Evolutionary conservation across 2,113 vertebrate species (phyloP), one percentile per base, ranked within the genome.

Genomic region (Brachyistius frenatus): DNA sequence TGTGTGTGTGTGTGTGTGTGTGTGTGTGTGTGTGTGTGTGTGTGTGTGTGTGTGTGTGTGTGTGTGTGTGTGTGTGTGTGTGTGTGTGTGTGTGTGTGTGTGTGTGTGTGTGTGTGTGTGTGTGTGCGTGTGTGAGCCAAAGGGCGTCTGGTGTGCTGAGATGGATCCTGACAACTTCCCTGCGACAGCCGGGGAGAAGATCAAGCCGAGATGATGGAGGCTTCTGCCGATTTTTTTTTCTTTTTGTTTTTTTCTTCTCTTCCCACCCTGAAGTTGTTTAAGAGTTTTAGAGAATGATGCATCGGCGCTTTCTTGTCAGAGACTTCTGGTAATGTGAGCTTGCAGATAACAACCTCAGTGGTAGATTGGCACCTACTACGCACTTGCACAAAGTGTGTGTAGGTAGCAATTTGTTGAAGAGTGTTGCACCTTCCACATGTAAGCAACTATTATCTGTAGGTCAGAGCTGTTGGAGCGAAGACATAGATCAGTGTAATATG

Each of bases 201-300:
- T 88, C 77, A 85, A 82, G 61, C 75, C 13, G 63, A 66, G 76
- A 49, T 73, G 84, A 71, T 53, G 67, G 79, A 77, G 76, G 62
- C 68, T 83, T 70, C 57, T 47, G 32, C 70, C 56, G 36, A 44
- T 58, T 41, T 62, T 49, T 79, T 75, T 73, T 10, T 70, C 64
- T 66, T 52, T 67, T 86, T 60, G 41, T 44, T 58, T 41, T 62
- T 49, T 79, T 75, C 76, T 10, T 70, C 64, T 66, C 55, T 67
- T 86, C 67, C 70, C 54, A 32, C 74, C 68, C 68, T 52, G 35
- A 64, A 73, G 66, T 76, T 55, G 2, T 76, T 35, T 37, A 62
- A 63, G 23, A 23, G 23, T 23, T 23, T 23, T 49, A 36, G 67
- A 70, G 57, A 60, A 16, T 13, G 58, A 67, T 47, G 37, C 39